Evolutionary conservation across 2,113 vertebrate species (phyloP), one percentile per base, ranked within the genome.

Genomic region (Percopsis transmontana): DNA sequence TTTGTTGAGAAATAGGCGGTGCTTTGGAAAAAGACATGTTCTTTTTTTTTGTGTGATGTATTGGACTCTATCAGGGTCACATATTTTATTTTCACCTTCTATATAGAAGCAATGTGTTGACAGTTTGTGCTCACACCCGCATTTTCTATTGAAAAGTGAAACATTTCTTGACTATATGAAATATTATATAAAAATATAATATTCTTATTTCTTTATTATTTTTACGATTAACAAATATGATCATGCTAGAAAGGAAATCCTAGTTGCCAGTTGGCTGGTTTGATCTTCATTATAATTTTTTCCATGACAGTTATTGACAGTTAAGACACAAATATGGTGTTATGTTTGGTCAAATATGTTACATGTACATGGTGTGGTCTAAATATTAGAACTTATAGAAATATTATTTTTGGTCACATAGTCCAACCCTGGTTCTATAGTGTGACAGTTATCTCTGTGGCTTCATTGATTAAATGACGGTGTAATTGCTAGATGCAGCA

Each of bases 391-490:
- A n/a, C n/a, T n/a, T n/a, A n/a, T n/a, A n/a, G n/a, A n/a, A n/a
- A 45, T 2, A 54, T 16, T 66, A 38, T 57, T 58, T 38, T 1
- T 21, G 51, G 27, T 47, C 45, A 20, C 52, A 53, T 41, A 24
- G 38, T 27, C 18, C 27, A 52, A 51, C 23, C n/a, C n/a, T n/a
- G n/a, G n/a, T n/a, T n/a, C n/a, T n/a, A n/a, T n/a, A n/a, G n/a
- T 47, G 14, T 7, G 27, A 62, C 59, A 41, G 14, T 44, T 6
- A 55, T 61, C 23, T 69, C 67, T 38, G 23, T 33, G 47, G 24
- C 48, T 44, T 40, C 61, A 65, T 62, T 39, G 62, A 66, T 72
- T 38, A 58, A 23, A 77, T 66, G 42, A 69, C 8, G 39, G 33
- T 27, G 55, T 64, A 57, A 59, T 60, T 70, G 40, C 55, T 40